Conservation (phyloP, 1,140 invertebrate species). For the Orussus abietinus region DNA sequence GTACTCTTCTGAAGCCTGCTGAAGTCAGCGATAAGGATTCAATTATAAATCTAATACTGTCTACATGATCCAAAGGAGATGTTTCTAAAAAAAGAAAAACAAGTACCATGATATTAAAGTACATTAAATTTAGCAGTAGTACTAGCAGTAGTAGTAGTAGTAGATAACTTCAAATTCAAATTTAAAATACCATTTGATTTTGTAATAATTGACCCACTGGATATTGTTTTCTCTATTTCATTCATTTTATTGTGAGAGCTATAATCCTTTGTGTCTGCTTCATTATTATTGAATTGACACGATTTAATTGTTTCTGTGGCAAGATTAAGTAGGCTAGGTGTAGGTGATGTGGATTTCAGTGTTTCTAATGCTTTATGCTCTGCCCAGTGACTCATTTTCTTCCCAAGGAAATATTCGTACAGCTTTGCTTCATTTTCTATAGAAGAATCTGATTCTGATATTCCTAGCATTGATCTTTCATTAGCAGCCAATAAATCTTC, state of each 20-base stretch:
- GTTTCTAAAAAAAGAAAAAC: slow-evolving; percentile 21
- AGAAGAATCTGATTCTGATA: slow-evolving; percentile 9
- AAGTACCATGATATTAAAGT: slow-evolving; percentile 2
- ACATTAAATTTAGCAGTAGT: slow-evolving; percentile 7
- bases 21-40: slow-evolving; percentile 35
- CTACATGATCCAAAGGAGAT: slow-evolving; percentile 27
- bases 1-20: slow-evolving; percentile 42
- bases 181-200: slow-evolving; percentile 14
- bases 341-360: slow-evolving; percentile 33
- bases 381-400: slow-evolving; percentile 31
- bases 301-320: slow-evolving; percentile 21
- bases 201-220: neutral
- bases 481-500: slow-evolving; percentile 24
- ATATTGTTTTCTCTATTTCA: neutral
- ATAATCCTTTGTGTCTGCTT: neutral
- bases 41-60: slow-evolving; percentile 35
- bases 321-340: slow-evolving; percentile 32
- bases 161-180: no score
- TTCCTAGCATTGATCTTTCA: slow-evolving; percentile 23
- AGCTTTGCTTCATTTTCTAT: slow-evolving; percentile 24
- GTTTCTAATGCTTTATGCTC: slow-evolving; percentile 38
- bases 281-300: neutral
- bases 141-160: neutral
- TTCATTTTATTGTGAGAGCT: neutral
- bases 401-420: slow-evolving; percentile 32